Conservation (phyloP, 2,888 invertebrate species). For the Cepaea hortensis region DNA sequence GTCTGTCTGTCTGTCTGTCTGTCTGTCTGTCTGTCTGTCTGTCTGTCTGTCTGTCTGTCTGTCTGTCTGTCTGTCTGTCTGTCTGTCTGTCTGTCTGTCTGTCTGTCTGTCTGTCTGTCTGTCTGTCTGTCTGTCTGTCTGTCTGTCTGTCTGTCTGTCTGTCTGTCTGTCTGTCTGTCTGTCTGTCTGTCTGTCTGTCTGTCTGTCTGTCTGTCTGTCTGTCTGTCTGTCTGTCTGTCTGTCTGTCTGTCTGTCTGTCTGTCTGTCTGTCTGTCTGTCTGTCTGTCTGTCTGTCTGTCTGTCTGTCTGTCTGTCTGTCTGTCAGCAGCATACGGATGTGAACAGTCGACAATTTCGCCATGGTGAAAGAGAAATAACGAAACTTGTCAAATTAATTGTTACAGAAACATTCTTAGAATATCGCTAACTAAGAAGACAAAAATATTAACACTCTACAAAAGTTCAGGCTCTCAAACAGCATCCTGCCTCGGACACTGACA, state of each 20-base stretch:
- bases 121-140: constrained; percentile 20
- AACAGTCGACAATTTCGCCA: no score
- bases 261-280: constrained; percentile 10
- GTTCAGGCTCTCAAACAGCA: no score
- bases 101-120: constrained; percentile 14
- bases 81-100: constrained; percentile 9
- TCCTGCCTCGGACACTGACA: no score
- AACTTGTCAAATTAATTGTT: no score
- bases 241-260: constrained; percentile 22
- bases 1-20: constrained; percentile 44
- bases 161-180: constrained; percentile 35
- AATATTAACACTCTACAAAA: no score
- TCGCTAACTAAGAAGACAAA: no score
- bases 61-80: constrained; percentile 27
- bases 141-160: constrained; percentile 31
- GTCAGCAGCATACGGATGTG: constrained; percentile 10
- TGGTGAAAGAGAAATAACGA: no score
- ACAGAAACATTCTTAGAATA: no score
- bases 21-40: constrained; percentile 40
- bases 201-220: constrained; percentile 39
- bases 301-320: background rate
- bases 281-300: constrained; percentile 14
- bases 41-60: constrained; percentile 38
- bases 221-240: constrained; percentile 35
- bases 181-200: constrained; percentile 41